phyloP scores from a whole-genome alignment of 2,888 invertebrate genomes.

The Philopedon plagiatum region DNA sequence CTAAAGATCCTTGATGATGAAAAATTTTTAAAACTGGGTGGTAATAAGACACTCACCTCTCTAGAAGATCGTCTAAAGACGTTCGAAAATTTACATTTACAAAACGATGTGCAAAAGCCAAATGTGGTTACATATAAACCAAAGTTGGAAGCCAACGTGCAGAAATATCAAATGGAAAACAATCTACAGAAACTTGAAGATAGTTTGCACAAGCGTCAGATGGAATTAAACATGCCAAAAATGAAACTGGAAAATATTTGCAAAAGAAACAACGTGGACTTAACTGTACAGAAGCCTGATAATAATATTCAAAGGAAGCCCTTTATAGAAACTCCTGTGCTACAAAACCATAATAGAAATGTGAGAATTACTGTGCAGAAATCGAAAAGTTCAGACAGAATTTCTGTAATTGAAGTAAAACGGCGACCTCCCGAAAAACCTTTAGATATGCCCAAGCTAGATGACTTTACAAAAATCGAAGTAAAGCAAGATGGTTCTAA shows the following conservation, averaged over 20 bases:
- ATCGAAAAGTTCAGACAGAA: not conserved
- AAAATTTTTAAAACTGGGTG: constrained; percentile 24
- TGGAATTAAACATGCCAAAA: constrained; percentile 15
- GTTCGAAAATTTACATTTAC: constrained; percentile 10
- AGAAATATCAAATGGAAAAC: constrained; percentile 27
- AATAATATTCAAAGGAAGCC: not conserved
- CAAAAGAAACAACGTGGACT: constrained; percentile 10
- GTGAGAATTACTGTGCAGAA: not conserved
- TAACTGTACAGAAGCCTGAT: not conserved
- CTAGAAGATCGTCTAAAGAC: constrained; percentile 20
- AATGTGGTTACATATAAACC: not conserved
- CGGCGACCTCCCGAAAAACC: constrained; percentile 12
- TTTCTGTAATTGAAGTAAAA: not conserved
- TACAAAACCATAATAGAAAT: not conserved
- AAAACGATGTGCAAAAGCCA: not conserved
- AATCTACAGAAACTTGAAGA: constrained; percentile 30
- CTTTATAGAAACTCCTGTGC: not conserved
- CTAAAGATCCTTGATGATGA: constrained; percentile 19
- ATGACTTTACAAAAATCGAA: constrained; percentile 20
- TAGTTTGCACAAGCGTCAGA: constrained; percentile 23
- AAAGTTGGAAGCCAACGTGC: not conserved
- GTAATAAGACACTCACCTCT: not conserved
- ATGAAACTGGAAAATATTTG: constrained; percentile 20
- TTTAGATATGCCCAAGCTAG: constrained; percentile 45
- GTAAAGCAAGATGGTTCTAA: not conserved